Conservation (phyloP, 2,797 vertebrate genomes). For the Lepus townsendii region DNA sequence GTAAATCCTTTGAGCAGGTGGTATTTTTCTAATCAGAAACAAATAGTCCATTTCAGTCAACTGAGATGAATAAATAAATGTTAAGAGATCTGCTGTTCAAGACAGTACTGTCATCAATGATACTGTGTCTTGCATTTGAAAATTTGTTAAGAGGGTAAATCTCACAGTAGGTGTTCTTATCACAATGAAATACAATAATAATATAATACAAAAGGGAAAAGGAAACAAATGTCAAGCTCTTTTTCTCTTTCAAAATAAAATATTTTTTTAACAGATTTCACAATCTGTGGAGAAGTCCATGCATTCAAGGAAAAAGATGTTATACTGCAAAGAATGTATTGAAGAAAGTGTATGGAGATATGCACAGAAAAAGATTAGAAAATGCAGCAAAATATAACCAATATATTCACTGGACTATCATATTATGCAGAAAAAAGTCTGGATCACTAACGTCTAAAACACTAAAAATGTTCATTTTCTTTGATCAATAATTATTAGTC, state of each 20-base stretch:
- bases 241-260: not conserved
- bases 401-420: not conserved
- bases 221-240: not conserved
- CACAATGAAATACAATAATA: not conserved
- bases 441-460: not conserved
- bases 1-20: not conserved
- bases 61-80: not conserved
- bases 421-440: too few species aligned
- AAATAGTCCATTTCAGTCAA: not conserved
- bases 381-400: not conserved
- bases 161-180: not conserved
- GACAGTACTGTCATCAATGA: too few species aligned
- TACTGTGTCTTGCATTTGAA: too few species aligned
- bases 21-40: not conserved
- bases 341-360: not conserved
- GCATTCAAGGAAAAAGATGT: not conserved
- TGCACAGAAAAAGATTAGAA: not conserved
- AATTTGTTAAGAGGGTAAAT: too few species aligned
- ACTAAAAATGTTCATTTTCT: not conserved
- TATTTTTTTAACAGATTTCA: too few species aligned
- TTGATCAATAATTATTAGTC: not conserved
- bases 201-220: not conserved
- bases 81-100: not conserved
- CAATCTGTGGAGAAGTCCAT: not conserved
- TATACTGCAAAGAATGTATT: not conserved